Evolutionary conservation across 2,797 vertebrate species (phyloP).

Genomic region (Sphenopsis melanotis): DNA sequence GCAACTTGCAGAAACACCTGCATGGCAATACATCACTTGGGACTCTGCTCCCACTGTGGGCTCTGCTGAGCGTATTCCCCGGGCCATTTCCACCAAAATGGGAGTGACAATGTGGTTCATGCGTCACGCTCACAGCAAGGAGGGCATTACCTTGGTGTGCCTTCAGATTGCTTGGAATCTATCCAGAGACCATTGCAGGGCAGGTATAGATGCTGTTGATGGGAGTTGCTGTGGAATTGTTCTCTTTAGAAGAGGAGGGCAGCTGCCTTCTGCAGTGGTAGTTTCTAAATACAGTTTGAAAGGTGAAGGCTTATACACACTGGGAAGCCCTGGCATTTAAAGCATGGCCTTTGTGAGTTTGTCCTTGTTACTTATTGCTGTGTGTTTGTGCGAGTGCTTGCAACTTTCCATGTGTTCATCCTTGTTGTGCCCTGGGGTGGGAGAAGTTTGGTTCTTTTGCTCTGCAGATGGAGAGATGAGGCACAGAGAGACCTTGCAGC

Average conservation of each 20-base stretch:
- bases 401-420: neutral
- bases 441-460: neutral
- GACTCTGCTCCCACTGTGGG: neutral
- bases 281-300: neutral
- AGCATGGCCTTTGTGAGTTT: neutral
- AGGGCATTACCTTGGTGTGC: neutral
- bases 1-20: slow-evolving; percentile 41
- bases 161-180: neutral
- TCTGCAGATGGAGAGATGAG: neutral
- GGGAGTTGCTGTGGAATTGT: neutral
- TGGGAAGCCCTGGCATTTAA: neutral
- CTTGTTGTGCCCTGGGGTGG: neutral
- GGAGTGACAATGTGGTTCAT: neutral
- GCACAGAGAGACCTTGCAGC: neutral
- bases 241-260: neutral
- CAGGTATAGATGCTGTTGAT: neutral
- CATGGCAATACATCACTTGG: neutral
- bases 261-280: neutral
- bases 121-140: neutral
- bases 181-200: neutral
- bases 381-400: rapidly evolving
- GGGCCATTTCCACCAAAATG: neutral
- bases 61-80: neutral
- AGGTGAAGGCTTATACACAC: neutral
- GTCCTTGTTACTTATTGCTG: neutral